Evolutionary conservation across 2,113 vertebrate species (phyloP).

Genomic region (Zeus faber): DNA sequence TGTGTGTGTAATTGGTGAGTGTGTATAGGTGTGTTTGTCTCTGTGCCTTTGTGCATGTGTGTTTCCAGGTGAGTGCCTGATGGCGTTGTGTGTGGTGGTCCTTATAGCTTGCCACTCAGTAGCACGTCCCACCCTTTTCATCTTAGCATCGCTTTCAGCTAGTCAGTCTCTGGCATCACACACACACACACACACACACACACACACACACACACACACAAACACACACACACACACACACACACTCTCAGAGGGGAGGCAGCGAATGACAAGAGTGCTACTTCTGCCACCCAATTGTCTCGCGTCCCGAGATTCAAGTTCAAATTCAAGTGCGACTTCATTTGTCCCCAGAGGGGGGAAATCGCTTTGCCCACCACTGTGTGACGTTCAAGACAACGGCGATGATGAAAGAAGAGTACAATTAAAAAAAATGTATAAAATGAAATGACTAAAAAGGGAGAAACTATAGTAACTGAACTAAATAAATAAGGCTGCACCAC

Average conservation of each 20-base stretch:
- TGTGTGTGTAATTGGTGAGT: not conserved
- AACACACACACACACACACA: too few species aligned
- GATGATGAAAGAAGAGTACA: too few species aligned
- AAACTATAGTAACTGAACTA: too few species aligned
- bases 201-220: too few species aligned
- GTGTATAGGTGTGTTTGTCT: not conserved
- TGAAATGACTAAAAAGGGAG: too few species aligned
- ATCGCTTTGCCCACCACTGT: too few species aligned
- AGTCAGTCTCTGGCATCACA: not conserved
- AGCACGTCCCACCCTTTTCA: not conserved
- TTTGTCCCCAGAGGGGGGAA: too few species aligned
- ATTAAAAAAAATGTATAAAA: too few species aligned
- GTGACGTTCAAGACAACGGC: too few species aligned
- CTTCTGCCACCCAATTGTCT: not conserved
- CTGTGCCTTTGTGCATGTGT: not conserved
- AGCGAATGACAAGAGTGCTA: not conserved
- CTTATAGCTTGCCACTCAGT: not conserved
- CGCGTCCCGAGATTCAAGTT: not conserved
- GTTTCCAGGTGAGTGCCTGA: not conserved
- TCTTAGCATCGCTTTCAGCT: not conserved
- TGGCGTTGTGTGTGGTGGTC: not conserved
- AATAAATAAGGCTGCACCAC: too few species aligned
- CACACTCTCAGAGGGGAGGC: not conserved
- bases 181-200: too few species aligned
- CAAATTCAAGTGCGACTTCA: too few species aligned